These are phyloP conservation scores for Sinocyclocheilus maitianheensis DNA, from an alignment of 2,113 vertebrate genomes.

Conservation along the genomic window DNA sequence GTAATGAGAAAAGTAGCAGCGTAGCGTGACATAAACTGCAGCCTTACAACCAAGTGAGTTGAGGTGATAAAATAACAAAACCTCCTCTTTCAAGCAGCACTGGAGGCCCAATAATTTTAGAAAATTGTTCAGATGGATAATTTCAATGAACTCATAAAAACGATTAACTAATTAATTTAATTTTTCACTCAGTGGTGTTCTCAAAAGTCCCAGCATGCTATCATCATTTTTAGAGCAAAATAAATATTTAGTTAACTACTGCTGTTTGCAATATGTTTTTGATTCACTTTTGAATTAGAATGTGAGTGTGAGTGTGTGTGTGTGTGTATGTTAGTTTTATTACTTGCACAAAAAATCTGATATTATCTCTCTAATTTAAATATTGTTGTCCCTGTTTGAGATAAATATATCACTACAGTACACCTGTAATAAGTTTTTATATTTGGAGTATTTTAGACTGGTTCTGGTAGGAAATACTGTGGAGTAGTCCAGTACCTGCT, in stretches of 20 bases:
- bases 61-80: not conserved
- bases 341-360: not conserved
- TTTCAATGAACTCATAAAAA: not conserved
- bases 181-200: not conserved
- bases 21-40: not conserved
- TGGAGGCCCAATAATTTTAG: not conserved
- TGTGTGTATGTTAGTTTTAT: not conserved
- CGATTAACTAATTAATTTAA: not conserved
- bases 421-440: too few relatives aligned
- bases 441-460: too few relatives aligned
- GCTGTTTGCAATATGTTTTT: not conserved
- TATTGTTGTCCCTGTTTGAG: too few relatives aligned
- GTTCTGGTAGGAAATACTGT: too few relatives aligned
- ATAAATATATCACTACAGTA: too few relatives aligned
- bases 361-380: too few relatives aligned
- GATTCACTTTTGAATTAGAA: not conserved
- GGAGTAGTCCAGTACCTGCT: too few relatives aligned
- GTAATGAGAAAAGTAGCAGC: not conserved
- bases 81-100: not conserved
- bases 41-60: not conserved
- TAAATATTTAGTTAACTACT: constrained; percentile 1
- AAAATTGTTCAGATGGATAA: not conserved
- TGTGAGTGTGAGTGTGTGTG: not conserved
- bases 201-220: not conserved
- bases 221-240: not conserved